Evolutionary conservation across 2,113 vertebrate species (phyloP), one percentile per base, ranked within the genome.

Genomic region (Caranx ignobilis): DNA sequence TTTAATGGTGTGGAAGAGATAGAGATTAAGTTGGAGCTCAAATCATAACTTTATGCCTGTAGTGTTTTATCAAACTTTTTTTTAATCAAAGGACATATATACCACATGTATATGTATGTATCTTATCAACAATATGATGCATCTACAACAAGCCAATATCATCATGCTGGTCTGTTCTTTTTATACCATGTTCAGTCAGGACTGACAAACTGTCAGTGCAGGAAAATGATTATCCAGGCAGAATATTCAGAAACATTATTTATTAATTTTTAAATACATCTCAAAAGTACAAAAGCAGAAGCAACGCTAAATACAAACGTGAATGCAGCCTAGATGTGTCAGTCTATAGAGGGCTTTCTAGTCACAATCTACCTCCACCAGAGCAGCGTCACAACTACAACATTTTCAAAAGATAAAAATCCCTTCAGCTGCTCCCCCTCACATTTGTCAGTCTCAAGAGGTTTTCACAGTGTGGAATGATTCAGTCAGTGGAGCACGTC

Each of bases 401-500:
- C 4, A 16, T 56, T 71, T 35, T 66, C 18, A 35, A 68, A n/a
- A 26, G 11, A 65, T n/a, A 62, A 73, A 18, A 35, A 62, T 34
- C 47, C 67, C 60, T 63, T 31, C 59, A 57, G 55, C 70, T 75
- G 34, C 56, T 63, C 32, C 0, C 1, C 12, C 21, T 59, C 55
- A 35, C 16, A 26, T 55, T 5, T 26, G 32, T 82, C 39, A 12
- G 70, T 61, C 19, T 67, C 55, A 48, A 60, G 39, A 67, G 69
- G 21, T 48, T 64, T 60, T 73, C 26, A 66, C 65, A 66, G 69
- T 87, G 71, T 81, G 87, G 89, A 93, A 90, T 90, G 79, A 84
- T 89, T 84, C 1, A 50, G 67, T 81, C 54, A 37, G 6, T 48
- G 56, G 68, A 81, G 66, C 61, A 55, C 63, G n/a, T 71, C 37